Base-by-base conservation (phyloP, 2,113 vertebrate species). In the Bubalus kerabau region DNA sequence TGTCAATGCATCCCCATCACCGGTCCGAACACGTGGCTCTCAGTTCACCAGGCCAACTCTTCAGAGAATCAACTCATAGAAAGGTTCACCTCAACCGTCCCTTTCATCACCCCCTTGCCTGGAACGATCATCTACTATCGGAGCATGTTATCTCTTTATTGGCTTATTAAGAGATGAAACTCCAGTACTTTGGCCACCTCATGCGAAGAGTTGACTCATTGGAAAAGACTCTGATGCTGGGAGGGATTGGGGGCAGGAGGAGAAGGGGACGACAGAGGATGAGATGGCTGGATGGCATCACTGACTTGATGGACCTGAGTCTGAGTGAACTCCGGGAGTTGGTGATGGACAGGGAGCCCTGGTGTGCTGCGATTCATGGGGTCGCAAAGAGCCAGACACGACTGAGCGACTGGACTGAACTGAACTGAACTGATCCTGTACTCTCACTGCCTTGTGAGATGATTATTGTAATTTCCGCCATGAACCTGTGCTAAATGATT, bases 281-380 rank as follows among this genome's bases (percentile, higher is more conserved):
- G 57, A 59, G 3, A 28, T 59, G 57, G 57, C 24, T 59, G 24
- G 5, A 23, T 13, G 21, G 11, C 24, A 59, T 59, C 57, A 59
- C 57, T 0, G 10, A 28, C 24, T 59, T 0, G 0, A 26, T 6
- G 24, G 57, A 59, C 0, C 0, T 59, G 3, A 59, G 57, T 59
- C 0, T 59, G 59, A 28, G 59, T 60, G 11, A 28, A 60, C 59
- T 28, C 26, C 11, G 1, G 26, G 59, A 28, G 26, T 2, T 28
- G 59, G 59, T 60, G 59, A 28, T 60, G 11, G 11, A 28, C 57
- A 60, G 59, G 59, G 59, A 28, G 24, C 5, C 26, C 59, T 60
- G 59, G 24, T 24, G 2, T 60, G 59, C 59, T 60, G 26, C 2
- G 0, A 5, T 60, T 28, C 24, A 60, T 28, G 59, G 26, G 59